Base-by-base conservation (phyloP, 23 tunicate genomes). In the Clavelina lepadiformis region DNA sequence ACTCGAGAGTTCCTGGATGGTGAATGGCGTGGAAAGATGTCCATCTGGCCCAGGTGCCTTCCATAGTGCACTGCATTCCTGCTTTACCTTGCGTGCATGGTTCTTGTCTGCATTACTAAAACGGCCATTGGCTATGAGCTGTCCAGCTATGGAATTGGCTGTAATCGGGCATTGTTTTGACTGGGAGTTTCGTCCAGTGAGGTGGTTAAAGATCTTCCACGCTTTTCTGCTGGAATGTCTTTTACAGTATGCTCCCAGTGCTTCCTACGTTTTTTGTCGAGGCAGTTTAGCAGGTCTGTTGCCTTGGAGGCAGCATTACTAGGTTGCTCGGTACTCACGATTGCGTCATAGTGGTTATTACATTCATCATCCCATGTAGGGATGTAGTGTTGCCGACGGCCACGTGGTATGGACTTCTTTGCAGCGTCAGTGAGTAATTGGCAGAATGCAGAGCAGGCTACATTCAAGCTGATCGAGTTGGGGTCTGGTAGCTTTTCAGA, bases 161-260 rank as follows among this genome's bases (percentile, higher is more conserved):
- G 11, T 41, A 41, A 41, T 41, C 15, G 49, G 15, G 15, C 49
- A 41, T 41, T 15, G 49, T 41, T 41, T 41, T 41, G 49, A 41
- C 11, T n/a, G n/a, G n/a, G n/a, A n/a, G n/a, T n/a, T n/a, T n/a
- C n/a, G n/a, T n/a, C n/a, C n/a, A n/a, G n/a, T n/a, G n/a, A n/a
- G n/a, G n/a, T 41, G 58, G 58, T 53, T 53, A 53, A n/a, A 53
- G 21, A 26, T 53, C 23, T n/a, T 53, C 58, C 58, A 53, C 20
- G 20, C 21, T n/a, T 53, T 53, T 26, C 58, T 53, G 21, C 58
- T 53, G 15, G 58, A 53, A 7, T 53, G 58, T 7, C 7, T n/a
- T n/a, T n/a, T 53, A 26, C 20, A 53, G 58, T 53, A 24, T 8
- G 23, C 23, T 53, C 23, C 58, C 21, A 8, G 5, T 5, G 21